Evolutionary conservation across 2,113 vertebrate species (phyloP).

Genomic region (Polypterus bichir): DNA sequence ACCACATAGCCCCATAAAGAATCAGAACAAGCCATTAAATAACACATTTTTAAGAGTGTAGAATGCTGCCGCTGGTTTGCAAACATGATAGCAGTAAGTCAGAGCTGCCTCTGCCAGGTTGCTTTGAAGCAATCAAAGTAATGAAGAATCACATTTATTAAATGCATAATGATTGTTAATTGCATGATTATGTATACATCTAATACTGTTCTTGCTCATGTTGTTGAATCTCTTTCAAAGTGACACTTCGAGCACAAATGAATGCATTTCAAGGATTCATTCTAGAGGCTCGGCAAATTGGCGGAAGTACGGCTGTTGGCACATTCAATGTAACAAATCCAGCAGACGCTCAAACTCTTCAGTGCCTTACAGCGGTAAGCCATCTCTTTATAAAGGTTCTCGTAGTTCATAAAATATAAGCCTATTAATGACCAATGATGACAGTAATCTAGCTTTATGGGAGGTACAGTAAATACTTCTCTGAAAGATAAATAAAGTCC

Average conservation of each 20-base stretch:
- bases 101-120: no score
- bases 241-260: neutral
- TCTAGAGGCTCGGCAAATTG: neutral
- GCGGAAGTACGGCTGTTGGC: neutral
- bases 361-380: no score
- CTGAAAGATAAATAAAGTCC: neutral
- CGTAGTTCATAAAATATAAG: no score
- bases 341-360: neutral
- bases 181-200: slow-evolving; percentile 19
- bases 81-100: no score
- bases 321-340: neutral
- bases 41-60: no score
- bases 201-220: no score
- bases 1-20: no score
- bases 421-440: no score
- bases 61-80: no score
- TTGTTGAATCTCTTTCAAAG: neutral
- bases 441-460: no score
- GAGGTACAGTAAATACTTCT: neutral
- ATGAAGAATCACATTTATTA: slow-evolving; percentile 25
- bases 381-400: no score
- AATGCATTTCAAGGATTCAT: neutral
- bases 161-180: slow-evolving; percentile 25
- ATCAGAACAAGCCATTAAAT: no score
- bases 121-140: slow-evolving; percentile 9